Conservation (phyloP, 2,888 invertebrate genomes). For the Volucella bombylans region DNA sequence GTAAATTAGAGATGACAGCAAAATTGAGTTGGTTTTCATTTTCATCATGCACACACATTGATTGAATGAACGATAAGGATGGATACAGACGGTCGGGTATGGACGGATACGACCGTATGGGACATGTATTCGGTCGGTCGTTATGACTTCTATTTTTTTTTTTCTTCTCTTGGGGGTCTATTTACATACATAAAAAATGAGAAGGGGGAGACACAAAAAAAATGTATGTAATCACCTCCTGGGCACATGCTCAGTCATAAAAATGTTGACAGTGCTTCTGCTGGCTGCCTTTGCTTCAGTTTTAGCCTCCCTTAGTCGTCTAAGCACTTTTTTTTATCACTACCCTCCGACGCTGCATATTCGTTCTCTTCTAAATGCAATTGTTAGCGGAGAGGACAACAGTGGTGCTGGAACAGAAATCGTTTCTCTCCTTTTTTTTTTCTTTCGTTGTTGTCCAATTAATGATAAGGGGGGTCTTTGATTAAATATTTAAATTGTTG, state of each 20-base stretch:
- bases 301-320: neutral
- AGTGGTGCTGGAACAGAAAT: constrained; percentile 24
- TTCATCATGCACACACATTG: constrained; percentile 53
- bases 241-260: constrained; percentile 61
- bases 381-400: constrained; percentile 15
- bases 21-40: constrained; percentile 73
- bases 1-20: constrained; percentile 71
- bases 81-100: no score
- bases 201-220: constrained; percentile 23
- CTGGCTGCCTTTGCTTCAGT: neutral
- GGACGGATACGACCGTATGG: neutral
- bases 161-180: constrained; percentile 23
- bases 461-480: constrained; percentile 63
- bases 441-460: constrained; percentile 20
- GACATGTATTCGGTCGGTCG: neutral
- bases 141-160: neutral
- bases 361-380: constrained; percentile 62
- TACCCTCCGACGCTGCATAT: constrained; percentile 41
- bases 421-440: constrained; percentile 13
- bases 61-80: no score
- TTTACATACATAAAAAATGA: constrained; percentile 59
- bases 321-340: constrained; percentile 30
- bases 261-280: constrained; percentile 47
- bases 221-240: constrained; percentile 47
- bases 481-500: constrained; percentile 68